A percentile compares a stretch with the other conserved stretches of the same genome.
Evolutionary conservation across 1,140 invertebrate species (phyloP).

Genomic region (Phocides pigmalion): DNA sequence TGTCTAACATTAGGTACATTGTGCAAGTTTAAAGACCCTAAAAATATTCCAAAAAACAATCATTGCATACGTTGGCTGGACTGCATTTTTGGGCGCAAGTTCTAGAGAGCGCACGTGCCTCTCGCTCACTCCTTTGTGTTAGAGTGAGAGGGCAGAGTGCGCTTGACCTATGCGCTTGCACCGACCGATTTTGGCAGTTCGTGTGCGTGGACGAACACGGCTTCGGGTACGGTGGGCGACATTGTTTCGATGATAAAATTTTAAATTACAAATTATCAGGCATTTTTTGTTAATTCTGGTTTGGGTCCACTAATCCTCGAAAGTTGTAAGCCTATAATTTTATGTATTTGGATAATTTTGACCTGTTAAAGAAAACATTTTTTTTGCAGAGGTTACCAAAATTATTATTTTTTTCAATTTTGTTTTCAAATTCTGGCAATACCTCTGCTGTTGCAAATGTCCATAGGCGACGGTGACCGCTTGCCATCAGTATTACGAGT

Average conservation of each 20-base stretch:
- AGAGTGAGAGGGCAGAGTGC: slow-evolving; percentile 45
- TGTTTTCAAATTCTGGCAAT: too few relatives aligned
- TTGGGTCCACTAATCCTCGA: too few relatives aligned
- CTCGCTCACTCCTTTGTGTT: slow-evolving; percentile 34
- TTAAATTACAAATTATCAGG: not conserved
- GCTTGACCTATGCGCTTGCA: slow-evolving; percentile 71
- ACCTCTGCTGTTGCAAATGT: too few relatives aligned
- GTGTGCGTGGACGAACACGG: slow-evolving; percentile 44
- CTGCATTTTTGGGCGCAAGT: slow-evolving; percentile 65
- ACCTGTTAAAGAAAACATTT: too few relatives aligned
- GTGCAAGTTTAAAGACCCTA: slow-evolving; percentile 28
- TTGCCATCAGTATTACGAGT: too few relatives aligned
- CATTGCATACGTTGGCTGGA: slow-evolving; percentile 52
- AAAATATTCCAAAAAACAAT: slow-evolving; percentile 47
- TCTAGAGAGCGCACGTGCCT: slow-evolving; percentile 42
- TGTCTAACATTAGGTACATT: not conserved
- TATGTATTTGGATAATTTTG: too few relatives aligned
- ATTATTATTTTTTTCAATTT: too few relatives aligned
- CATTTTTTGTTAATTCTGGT: not conserved
- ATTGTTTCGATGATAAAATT: not conserved
- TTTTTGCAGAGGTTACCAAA: too few relatives aligned
- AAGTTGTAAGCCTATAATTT: too few relatives aligned
- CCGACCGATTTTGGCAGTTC: slow-evolving; percentile 66
- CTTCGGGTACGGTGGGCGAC: slow-evolving; percentile 43
- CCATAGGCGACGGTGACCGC: too few relatives aligned